Evolutionary conservation across 2,888 invertebrate species (phyloP).

Genomic region (Altica lythri): DNA sequence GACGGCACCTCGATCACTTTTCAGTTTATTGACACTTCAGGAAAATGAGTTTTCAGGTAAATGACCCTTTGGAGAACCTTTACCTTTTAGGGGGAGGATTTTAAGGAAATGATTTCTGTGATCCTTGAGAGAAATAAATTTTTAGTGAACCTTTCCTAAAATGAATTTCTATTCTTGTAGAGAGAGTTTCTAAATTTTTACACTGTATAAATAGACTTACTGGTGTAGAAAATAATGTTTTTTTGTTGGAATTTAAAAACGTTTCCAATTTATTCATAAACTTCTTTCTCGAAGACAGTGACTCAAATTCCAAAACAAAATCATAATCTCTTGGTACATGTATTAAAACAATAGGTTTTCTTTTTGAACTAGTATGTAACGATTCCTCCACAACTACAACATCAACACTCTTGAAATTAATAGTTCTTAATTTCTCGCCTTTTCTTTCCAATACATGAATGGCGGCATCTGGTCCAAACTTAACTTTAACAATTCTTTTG

Average conservation of each 20-base stretch:
- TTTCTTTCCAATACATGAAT: conserved; percentile 88
- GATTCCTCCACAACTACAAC: conserved; percentile 87
- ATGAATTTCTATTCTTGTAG: too few species aligned
- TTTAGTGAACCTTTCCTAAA: too few species aligned
- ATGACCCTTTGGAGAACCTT: too few species aligned
- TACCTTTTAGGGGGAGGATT: too few species aligned
- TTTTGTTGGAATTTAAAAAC: conserved; percentile 82
- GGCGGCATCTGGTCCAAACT: conserved; percentile 86
- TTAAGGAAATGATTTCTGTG: too few species aligned
- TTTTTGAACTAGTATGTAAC: conserved; percentile 74
- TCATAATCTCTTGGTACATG: conserved; percentile 89
- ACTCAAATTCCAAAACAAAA: conserved; percentile 88
- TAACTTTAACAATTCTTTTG: conserved; percentile 84
- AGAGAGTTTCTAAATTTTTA: too few species aligned
- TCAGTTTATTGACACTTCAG: too few species aligned
- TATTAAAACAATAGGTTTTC: conserved; percentile 80
- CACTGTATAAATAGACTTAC: too few species aligned
- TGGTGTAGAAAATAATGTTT: conserved; percentile 74
- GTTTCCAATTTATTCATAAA: conserved; percentile 86
- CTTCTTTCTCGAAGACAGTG: conserved; percentile 77
- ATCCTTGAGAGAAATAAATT: too few species aligned
- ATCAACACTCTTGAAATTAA: conserved; percentile 77
- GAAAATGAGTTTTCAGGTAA: too few species aligned
- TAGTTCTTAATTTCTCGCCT: conserved; percentile 85
- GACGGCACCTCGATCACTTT: too few species aligned